These are phyloP conservation scores for Synergus laeviventris DNA, from an alignment of 2,888 invertebrate species.

Conservation along the genomic window DNA sequence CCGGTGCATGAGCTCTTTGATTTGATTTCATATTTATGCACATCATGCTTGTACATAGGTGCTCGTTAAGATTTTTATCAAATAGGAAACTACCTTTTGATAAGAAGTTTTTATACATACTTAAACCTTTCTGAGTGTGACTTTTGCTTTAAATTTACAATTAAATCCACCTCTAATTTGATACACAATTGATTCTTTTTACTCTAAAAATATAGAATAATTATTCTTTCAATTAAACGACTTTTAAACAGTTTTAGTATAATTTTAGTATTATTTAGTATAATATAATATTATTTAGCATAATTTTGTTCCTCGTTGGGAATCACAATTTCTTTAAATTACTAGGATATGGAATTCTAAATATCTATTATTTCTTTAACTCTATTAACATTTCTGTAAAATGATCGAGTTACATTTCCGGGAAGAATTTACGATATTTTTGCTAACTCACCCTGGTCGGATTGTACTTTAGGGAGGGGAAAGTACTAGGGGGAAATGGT, in stretches of 20 bases:
- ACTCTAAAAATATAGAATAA: background rate
- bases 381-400: background rate
- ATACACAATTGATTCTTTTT: background rate
- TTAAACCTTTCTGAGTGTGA: constrained; percentile 14
- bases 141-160: background rate
- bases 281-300: no score
- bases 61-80: constrained; percentile 36
- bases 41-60: constrained; percentile 24
- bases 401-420: background rate
- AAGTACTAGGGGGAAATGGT: background rate
- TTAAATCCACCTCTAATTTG: background rate
- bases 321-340: background rate
- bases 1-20: constrained; percentile 12
- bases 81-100: constrained; percentile 28
- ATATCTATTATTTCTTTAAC: background rate
- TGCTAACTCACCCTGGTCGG: background rate
- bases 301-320: background rate
- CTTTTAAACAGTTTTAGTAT: no score
- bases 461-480: background rate
- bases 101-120: constrained; percentile 19
- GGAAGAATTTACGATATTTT: background rate
- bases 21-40: constrained; percentile 24
- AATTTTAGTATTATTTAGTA: no score
- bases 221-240: background rate
- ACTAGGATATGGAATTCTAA: background rate